Percentiles rank a stretch among this genome's conserved stretches.
These are phyloP conservation scores for Griposia aprilina DNA, from an alignment of 2,888 invertebrate genomes.

Conservation along the genomic window DNA sequence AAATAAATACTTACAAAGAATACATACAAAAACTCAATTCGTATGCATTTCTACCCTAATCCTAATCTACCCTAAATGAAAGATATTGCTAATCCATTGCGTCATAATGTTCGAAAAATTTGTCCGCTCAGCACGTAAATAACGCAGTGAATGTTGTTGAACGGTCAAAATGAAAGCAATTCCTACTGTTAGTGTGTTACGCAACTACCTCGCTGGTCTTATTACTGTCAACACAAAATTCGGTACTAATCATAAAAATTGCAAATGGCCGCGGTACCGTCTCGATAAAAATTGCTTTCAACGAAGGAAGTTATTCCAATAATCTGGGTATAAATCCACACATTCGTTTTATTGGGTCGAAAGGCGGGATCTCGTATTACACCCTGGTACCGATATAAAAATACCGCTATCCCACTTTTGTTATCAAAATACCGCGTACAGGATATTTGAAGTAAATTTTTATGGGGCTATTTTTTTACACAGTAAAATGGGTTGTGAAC, in stretches of 20 bases:
- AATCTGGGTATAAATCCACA: slow-evolving; percentile 55
- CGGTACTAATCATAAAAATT: slow-evolving; percentile 37
- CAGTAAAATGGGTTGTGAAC: slow-evolving; percentile 1
- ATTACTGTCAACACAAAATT: neutral
- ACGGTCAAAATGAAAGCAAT: too few relatives aligned
- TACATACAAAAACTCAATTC: too few relatives aligned
- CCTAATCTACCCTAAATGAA: too few relatives aligned
- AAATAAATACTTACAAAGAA: too few relatives aligned
- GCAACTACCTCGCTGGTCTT: neutral
- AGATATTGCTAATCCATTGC: too few relatives aligned
- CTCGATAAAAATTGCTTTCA: slow-evolving; percentile 24
- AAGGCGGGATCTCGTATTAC: slow-evolving; percentile 49
- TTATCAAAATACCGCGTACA: slow-evolving; percentile 55
- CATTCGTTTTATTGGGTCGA: slow-evolving; percentile 56
- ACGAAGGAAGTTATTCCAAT: slow-evolving; percentile 57
- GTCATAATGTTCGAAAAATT: too few relatives aligned
- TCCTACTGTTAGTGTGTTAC: too few relatives aligned
- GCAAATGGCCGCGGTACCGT: slow-evolving; percentile 27
- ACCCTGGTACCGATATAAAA: slow-evolving; percentile 60
- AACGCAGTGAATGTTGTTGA: too few relatives aligned
- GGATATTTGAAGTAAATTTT: slow-evolving; percentile 50
- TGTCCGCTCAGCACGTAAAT: too few relatives aligned
- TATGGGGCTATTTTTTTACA: slow-evolving; percentile 34
- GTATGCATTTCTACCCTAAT: too few relatives aligned
- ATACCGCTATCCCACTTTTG: slow-evolving; percentile 58